These are phyloP conservation scores for Sminthopsis crassicaudata DNA, from an alignment of 2,113 vertebrate species.

Conservation along the genomic window DNA sequence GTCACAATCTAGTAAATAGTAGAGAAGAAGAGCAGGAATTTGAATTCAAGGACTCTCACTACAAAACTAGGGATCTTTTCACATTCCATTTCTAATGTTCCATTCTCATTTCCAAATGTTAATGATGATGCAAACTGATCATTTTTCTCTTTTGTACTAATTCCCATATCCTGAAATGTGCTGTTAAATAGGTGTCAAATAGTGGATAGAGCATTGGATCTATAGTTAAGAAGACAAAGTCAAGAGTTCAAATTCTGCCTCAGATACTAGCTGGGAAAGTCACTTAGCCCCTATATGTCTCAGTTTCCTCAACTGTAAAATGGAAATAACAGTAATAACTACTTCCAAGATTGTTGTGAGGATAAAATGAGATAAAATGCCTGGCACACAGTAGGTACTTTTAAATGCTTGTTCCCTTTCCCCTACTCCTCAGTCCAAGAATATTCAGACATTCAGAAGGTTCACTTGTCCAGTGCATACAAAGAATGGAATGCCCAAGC, in stretches of 20 bases:
- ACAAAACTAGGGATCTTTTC: not conserved
- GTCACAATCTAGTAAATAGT: not conserved
- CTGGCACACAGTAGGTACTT: not conserved
- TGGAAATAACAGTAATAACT: not conserved
- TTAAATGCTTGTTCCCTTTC: not conserved
- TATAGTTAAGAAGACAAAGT: not conserved
- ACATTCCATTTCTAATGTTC: no score
- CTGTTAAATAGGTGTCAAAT: not conserved
- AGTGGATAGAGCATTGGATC: not conserved
- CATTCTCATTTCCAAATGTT: not conserved
- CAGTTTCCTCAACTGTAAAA: not conserved
- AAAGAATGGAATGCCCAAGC: not conserved
- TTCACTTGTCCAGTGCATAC: not conserved
- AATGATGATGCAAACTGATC: not conserved
- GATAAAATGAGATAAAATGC: not conserved
- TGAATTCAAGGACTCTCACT: not conserved
- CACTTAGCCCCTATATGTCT: not conserved
- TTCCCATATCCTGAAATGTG: not conserved
- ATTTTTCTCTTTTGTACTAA: not conserved
- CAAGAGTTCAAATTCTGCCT: not conserved
- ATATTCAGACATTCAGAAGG: not conserved
- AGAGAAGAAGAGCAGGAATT: not conserved
- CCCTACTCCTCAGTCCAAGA: slow-evolving; percentile 16
- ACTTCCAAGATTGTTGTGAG: not conserved
- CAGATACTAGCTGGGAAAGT: not conserved